These are phyloP conservation scores for Pholis gunnellus DNA, from an alignment of 2,113 vertebrate genomes.

Conservation along the genomic window DNA sequence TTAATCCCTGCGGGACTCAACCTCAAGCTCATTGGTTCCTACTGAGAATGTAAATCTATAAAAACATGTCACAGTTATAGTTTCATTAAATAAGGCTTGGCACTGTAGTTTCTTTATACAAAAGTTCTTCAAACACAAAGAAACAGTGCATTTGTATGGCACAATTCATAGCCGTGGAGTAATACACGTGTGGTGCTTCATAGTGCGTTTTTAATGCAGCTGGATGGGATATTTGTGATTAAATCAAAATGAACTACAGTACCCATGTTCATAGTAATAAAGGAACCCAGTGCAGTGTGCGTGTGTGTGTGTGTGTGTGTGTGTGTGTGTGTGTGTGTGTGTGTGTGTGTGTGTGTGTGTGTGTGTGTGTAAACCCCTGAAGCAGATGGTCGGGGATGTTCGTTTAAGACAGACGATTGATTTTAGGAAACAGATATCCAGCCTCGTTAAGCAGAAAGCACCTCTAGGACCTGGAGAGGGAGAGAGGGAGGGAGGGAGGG, in stretches of 20 bases:
- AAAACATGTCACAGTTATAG: not conserved
- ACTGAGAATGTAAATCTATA: not conserved
- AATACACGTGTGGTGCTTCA: not conserved
- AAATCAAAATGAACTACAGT: not conserved
- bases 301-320: slow-evolving; percentile 3
- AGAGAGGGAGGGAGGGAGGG: slow-evolving; percentile 12
- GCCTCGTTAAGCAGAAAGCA: slow-evolving; percentile 89
- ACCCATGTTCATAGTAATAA: not conserved
- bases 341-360: slow-evolving; percentile 48
- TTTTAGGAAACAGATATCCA: slow-evolving; percentile 93
- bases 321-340: slow-evolving; percentile 38
- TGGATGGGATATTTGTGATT: not conserved
- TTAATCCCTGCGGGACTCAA: too few relatives aligned
- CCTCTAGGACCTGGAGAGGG: slow-evolving; percentile 86
- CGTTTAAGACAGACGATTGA: slow-evolving; percentile 93
- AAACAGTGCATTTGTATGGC: not conserved
- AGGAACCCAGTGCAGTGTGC: not conserved
- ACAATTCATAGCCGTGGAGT: rapidly evolving
- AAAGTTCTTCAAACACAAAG: not conserved
- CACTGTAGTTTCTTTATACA: not conserved
- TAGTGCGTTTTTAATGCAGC: not conserved
- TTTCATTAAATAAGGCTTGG: not conserved
- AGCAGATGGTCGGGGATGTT: slow-evolving; percentile 98
- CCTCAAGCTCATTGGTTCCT: not conserved
- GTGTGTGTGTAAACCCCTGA: slow-evolving; percentile 74